A percentile compares a stretch with the other conserved stretches of the same genome.
Evolutionary conservation across 2,113 vertebrate species (phyloP).

Genomic region (Hirundichthys speculiger): DNA sequence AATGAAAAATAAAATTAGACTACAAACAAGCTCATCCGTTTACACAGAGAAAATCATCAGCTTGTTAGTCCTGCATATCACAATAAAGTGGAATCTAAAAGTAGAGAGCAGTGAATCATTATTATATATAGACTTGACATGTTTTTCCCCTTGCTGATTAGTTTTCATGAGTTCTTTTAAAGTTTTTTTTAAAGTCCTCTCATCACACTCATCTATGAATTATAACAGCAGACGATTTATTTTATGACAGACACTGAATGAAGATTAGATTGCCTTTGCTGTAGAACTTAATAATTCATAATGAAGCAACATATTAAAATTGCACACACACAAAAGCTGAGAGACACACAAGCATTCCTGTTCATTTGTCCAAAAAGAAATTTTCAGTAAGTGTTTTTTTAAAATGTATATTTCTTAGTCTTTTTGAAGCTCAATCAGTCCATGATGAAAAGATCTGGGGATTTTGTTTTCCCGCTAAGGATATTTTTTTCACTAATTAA

Average conservation of each 20-base stretch:
- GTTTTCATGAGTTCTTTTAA: background rate
- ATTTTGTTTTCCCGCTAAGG: background rate
- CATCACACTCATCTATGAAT: background rate
- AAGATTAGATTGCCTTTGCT: conserved; percentile 4
- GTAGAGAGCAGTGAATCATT: background rate
- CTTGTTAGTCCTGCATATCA: background rate
- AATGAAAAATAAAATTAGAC: background rate
- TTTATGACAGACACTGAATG: background rate
- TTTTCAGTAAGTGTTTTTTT: background rate
- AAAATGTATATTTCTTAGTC: background rate
- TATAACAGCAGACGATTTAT: background rate
- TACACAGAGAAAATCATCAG: background rate
- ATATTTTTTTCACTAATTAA: conserved; percentile 9
- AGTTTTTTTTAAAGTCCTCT: no score
- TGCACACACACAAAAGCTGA: background rate
- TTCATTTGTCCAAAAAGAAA: background rate
- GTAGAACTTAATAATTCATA: background rate
- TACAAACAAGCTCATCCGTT: background rate
- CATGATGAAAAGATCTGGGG: background rate
- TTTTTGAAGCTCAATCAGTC: conserved; percentile 15
- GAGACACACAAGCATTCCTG: background rate
- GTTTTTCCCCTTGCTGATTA: no score
- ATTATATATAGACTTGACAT: no score
- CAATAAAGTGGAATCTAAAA: background rate
- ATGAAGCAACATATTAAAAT: conserved; percentile 1